Evolutionary conservation across 2,888 invertebrate genomes (phyloP), one percentile per base, ranked within the genome.

Genomic region (Epinotia bilunana): DNA sequence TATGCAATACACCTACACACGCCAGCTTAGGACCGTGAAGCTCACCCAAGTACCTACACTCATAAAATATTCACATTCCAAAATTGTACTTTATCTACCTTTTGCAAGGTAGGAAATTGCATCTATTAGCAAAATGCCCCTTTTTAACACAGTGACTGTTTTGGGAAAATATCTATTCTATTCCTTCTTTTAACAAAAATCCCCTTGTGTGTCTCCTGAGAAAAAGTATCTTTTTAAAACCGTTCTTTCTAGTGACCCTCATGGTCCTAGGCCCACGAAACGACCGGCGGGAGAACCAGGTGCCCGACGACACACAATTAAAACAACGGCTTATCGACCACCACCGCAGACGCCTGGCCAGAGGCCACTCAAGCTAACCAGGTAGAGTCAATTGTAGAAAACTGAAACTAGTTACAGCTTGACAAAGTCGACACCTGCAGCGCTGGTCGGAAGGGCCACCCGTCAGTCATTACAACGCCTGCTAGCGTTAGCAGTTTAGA

Each of bases 241-340:
- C 9, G 39, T 39, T 39, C 0, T 7, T 39, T 39, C 39, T 9
- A 60, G 60, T 28, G 28, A 16, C 7, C 68, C n/a, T 58, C 58
- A 46, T 46, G n/a, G 69, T 28, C 58, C 46, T 28, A 60, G 60
- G 69, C 6, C 46, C 9, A 13, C 23, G 58, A 23, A n/a, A 46
- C 67, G 43, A 13, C 62, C 73, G 55, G 64, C 64, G 58, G 70
- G 70, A 65, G 70, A 60, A 43, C 70, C 70, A 13, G 53, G 55
- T 39, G 67, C 28, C 23, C 18, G 18, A 46, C 43, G 11, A 39
- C 13, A 16, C 43, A 60, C 69, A 60, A 12, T 46, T 23, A 16
- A 20, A 16, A 6, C 46, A 69, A 9, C 43, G 39, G 28, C 63
- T 63, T 6, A 33, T 33, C 33, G 33, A 33, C 63, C 12, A 18